These are phyloP conservation scores for Gila orcuttii DNA, from an alignment of 2,113 vertebrate species.

Conservation along the genomic window DNA sequence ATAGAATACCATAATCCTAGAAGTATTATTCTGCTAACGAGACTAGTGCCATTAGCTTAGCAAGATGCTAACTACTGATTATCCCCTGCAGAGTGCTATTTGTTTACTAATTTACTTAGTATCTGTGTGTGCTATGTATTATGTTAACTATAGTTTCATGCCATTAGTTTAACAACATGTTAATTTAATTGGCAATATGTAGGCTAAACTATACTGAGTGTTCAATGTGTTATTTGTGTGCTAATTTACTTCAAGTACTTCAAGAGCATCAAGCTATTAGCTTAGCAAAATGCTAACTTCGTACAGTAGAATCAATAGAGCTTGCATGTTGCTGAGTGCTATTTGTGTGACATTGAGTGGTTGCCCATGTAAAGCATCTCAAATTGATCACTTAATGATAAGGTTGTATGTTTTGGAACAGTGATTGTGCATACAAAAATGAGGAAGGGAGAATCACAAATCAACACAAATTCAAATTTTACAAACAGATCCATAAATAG, in stretches of 20 bases:
- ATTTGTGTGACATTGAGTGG: neutral
- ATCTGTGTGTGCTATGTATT: neutral
- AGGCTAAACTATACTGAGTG: neutral
- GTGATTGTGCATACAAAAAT: conserved; percentile 1
- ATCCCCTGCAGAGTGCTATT: neutral
- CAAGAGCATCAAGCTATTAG: neutral
- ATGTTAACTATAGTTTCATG: neutral
- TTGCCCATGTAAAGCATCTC: neutral
- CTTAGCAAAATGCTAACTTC: neutral
- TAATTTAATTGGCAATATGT: neutral
- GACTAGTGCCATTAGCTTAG: neutral
- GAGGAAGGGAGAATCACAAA: neutral
- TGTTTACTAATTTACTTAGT: neutral
- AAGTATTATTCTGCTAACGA: neutral
- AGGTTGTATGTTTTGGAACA: neutral
- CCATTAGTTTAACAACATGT: neutral
- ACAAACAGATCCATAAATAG: conserved; percentile 17
- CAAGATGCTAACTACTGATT: neutral
- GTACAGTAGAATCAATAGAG: too few species aligned
- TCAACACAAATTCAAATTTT: conserved; percentile 39
- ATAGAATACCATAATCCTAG: neutral
- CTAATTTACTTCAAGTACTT: too few species aligned
- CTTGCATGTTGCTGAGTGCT: neutral
- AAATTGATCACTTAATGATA: neutral
- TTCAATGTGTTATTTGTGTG: neutral